Evolutionary conservation across 2,113 vertebrate species (phyloP).

Genomic region (Chunga burmeisteri): DNA sequence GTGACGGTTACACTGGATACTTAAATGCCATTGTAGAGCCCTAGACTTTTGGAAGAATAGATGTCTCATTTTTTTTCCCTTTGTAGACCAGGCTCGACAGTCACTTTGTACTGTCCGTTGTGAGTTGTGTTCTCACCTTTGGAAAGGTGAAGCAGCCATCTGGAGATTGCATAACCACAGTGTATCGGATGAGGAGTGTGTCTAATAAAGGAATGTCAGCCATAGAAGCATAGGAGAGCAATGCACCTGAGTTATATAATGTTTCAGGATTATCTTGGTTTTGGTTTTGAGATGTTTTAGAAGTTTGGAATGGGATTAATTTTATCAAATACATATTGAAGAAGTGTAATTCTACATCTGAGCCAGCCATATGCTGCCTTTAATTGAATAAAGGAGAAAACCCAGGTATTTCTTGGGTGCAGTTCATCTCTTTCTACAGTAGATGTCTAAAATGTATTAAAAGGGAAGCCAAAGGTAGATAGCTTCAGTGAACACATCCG

Average conservation of each 20-base stretch:
- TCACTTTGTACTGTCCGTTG: not conserved
- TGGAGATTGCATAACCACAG: not conserved
- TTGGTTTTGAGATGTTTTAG: not conserved
- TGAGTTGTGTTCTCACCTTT: not conserved
- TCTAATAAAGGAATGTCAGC: not conserved
- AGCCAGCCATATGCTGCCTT: not conserved
- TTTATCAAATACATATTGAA: not conserved
- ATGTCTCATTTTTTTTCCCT: not conserved
- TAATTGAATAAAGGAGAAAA: not conserved
- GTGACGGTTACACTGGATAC: not conserved
- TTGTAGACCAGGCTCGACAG: not conserved
- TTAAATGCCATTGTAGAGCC: not conserved
- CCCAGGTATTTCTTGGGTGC: fast-evolving
- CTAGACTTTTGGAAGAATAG: not conserved
- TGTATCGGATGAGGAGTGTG: not conserved
- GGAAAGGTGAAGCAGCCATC: not conserved
- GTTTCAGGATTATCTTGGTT: not conserved
- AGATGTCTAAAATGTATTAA: not conserved
- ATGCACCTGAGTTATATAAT: not conserved
- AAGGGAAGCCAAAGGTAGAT: not conserved
- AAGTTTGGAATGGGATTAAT: not conserved
- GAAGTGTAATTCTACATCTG: not conserved
- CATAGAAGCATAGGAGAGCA: not conserved
- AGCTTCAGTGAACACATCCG: fast-evolving
- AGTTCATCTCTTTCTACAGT: not conserved